phyloP scores from a whole-genome alignment of 2,888 invertebrate genomes.

The Andrena bicolor region DNA sequence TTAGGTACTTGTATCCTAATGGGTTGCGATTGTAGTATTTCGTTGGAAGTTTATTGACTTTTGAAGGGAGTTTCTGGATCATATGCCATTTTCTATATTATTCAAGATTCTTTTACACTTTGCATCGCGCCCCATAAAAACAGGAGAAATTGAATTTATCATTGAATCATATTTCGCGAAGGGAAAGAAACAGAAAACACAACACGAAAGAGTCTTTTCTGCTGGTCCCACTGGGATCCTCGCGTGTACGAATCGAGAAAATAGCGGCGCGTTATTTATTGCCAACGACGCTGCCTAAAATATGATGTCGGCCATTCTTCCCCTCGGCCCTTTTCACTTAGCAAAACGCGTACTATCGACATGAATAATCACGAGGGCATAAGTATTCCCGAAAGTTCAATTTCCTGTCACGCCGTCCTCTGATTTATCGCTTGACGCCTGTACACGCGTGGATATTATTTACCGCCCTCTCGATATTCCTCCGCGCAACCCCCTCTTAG shows the following conservation, averaged over 20 bases:
- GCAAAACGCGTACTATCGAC: slow-evolving; percentile 61
- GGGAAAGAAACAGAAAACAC: not conserved
- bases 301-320: slow-evolving; percentile 51
- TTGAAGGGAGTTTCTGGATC: too few relatives aligned
- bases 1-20: too few relatives aligned
- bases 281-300: slow-evolving; percentile 49
- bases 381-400: slow-evolving; percentile 75
- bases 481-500: not conserved
- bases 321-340: slow-evolving; percentile 58
- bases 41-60: too few relatives aligned
- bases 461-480: slow-evolving; percentile 61
- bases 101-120: too few relatives aligned
- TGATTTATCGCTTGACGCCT: slow-evolving; percentile 69
- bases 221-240: not conserved
- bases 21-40: too few relatives aligned
- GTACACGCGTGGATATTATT: slow-evolving; percentile 72
- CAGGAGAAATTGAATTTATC: too few relatives aligned
- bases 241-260: slow-evolving; percentile 36
- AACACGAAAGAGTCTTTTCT: slow-evolving; percentile 4
- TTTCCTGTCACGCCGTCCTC: slow-evolving; percentile 67
- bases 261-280: slow-evolving; percentile 61
- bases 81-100: too few relatives aligned
- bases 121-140: too few relatives aligned
- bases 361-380: slow-evolving; percentile 73
- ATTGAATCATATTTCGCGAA: not conserved